Evolutionary conservation across 2,888 invertebrate genomes (phyloP), one percentile per base, ranked within the genome.

Genomic region (Lithosia quadra): DNA sequence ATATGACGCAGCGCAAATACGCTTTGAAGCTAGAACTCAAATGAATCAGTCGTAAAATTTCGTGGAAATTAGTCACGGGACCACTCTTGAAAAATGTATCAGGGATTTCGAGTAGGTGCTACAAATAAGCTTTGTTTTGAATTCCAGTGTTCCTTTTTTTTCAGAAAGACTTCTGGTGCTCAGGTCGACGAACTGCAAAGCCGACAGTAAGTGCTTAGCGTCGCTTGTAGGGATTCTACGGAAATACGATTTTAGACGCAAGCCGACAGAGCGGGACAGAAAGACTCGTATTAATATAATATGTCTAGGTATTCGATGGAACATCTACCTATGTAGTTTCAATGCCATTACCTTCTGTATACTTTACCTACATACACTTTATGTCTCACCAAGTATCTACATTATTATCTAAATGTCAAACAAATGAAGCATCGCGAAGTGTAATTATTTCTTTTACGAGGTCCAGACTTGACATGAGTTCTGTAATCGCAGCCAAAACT

Each of bases 201-300:
- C 93, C 93, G 91, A 90, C 92, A 90, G 88, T 89, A 88, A 91
- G 91, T 91, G 91, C 93, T 94, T 92, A 91, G 89, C 91, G 90
- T 89, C 91, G 93, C 92, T 94, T 93, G 93, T 94, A 93, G 92
- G 95, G 94, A 94, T 95, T 95, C 95, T 90, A 92, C 93, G 94
- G 93, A 94, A 94, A 94, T 93, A 94, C 94, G 91, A 90, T 93
- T 95, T 94, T 94, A 94, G 92, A 92, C 90, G 88, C 90, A 82
- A 84, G 85, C 84, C 80, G 82, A 72, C 80, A 78, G 90, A 88
- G 87, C 86, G 86, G 84, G 88, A 86, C 85, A 83, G 88, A 82
- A 79, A 80, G 82, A 78, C 75, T 64, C 70, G 79, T 82, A 79
- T 82, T 84, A 84, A 80, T 82, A 80, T 85, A 62, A 21, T 39